Evolutionary conservation across 1,140 invertebrate species (phyloP), one percentile per base, ranked within the genome.

Genomic region (Delia radicum): DNA sequence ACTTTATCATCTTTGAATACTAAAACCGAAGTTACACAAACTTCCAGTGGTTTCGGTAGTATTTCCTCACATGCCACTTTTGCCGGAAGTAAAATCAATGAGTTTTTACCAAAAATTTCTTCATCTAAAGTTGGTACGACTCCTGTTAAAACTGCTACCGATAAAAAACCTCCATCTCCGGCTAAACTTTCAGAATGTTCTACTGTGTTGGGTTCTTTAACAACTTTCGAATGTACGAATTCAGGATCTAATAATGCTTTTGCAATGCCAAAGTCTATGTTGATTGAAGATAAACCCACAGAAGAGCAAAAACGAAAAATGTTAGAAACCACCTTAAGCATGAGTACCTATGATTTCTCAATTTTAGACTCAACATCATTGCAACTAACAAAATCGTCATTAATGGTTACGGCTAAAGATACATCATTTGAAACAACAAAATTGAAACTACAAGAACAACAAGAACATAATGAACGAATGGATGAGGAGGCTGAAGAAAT

Each of bases 321-420:
- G 77, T n/a, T 82, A 18, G 80, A 85, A 73, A 85, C 83, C 10
- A 85, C 83, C 2, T 73, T 85, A 63, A 80, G 77, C 24, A 85
- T 85, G 83, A 80, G 82, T 69, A 79, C 75, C 10, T 85, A 82
- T 31, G 83, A 85, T 26, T 71, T 80, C 13, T 81, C 75, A 6
- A 28, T 74, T 6, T 3, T 27, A 0, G 72, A 80, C 7, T 31
- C 73, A 6, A 75, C 63, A 42, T 29, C 71, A 0, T 18, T 26
- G 37, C 55, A 77, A 42, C 24, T 15, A 27, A 75, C 12, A 5
- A 77, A 77, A 28, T 62, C 65, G 2, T 67, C 33, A 26, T 62
- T 69, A 21, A 67, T 62, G 65, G 27, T 55, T 31, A 71, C 27
- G 12, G 29, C 65, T 21, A 69, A 26, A 18, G 73, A 74, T 67